Evolutionary conservation across 2,113 vertebrate genomes (phyloP), one percentile per base, ranked within the genome.

Genomic region (Oplegnathus fasciatus): DNA sequence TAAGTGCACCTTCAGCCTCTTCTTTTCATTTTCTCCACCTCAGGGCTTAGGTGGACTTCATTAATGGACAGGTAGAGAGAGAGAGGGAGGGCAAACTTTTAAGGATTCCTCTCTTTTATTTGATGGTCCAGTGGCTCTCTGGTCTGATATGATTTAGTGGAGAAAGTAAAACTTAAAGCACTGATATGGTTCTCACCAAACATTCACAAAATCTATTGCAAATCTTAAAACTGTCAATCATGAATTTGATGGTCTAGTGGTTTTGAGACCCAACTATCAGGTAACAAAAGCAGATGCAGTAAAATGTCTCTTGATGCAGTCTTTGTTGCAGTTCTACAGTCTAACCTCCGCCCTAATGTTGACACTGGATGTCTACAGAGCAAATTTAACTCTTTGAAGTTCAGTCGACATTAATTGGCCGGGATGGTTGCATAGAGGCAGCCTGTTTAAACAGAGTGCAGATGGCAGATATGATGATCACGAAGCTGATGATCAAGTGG

Each of bases 11-110:
- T n/a, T 46, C 57, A 9, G 15, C 32, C 34, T 75, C 64, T 8
- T 55, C 34, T 62, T 50, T 55, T 65, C 10, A 24, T 60, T 67
- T 26, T 44, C 44, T 78, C 3, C 54, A 80, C 80, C 66, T 78
- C 22, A 28, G 40, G 78, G 65, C 40, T 65, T 52, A 86, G 68
- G 78, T 86, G 80, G 30, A 71, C 32, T 40, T 68, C 69, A 37
- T 48, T 78, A 80, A 90, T 83, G 83, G 83, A 85, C 55, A 73
- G 70, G 37, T 50, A 72, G 40, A 28, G 7, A n/a, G 6, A 80
- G 22, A 20, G 37, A 9, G 6, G 24, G 2, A 10, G 6, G 15
- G 18, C 26, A 37, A 42, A 37, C 55, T 57, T 80, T 75, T 66
- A 61, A 74, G 65, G 52, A 44, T 78, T 42, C 28, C 14, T 74